Percentiles rank a stretch among this genome's conserved stretches.
Evolutionary conservation across 2,888 invertebrate species (phyloP).

Genomic region (Electrophaes corylata): DNA sequence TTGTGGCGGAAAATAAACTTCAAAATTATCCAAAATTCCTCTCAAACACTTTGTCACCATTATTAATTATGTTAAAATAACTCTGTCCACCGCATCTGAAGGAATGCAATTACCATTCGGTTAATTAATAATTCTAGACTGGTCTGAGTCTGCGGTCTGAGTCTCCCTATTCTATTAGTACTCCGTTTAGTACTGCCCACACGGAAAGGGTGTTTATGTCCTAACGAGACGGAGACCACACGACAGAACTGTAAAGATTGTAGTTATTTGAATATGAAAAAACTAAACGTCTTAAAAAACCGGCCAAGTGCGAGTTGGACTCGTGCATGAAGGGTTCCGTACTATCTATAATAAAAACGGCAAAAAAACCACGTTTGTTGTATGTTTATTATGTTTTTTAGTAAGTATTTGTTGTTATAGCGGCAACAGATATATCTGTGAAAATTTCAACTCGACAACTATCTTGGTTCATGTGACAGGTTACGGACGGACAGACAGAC

Average conservation of each 20-base stretch:
- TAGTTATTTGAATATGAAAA: too few species aligned
- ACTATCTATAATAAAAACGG: too few species aligned
- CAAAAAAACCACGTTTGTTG: too few species aligned
- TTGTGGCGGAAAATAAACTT: conserved; percentile 1
- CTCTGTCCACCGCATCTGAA: conserved; percentile 61
- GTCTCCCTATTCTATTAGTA: conserved; percentile 64
- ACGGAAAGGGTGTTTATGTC: conserved; percentile 32
- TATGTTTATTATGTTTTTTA: too few species aligned
- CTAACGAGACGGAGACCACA: conserved; percentile 6
- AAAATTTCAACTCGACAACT: too few species aligned
- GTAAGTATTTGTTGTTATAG: too few species aligned
- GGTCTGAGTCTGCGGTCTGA: conserved; percentile 73
- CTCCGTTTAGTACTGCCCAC: conserved; percentile 31
- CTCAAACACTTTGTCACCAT: conserved; percentile 29
- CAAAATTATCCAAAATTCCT: conserved; percentile 7
- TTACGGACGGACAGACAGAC: too few species aligned
- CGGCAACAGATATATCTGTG: too few species aligned
- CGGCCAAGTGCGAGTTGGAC: too few species aligned
- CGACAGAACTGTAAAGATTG: neutral
- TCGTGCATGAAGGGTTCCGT: too few species aligned
- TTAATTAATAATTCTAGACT: conserved; percentile 82
- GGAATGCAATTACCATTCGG: conserved; percentile 78
- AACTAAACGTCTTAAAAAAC: too few species aligned
- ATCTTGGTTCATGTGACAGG: too few species aligned
- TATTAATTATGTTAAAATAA: conserved; percentile 59